Evolutionary conservation across 2,888 invertebrate genomes (phyloP), one percentile per base, ranked within the genome.

Genomic region (Nomada flava): DNA sequence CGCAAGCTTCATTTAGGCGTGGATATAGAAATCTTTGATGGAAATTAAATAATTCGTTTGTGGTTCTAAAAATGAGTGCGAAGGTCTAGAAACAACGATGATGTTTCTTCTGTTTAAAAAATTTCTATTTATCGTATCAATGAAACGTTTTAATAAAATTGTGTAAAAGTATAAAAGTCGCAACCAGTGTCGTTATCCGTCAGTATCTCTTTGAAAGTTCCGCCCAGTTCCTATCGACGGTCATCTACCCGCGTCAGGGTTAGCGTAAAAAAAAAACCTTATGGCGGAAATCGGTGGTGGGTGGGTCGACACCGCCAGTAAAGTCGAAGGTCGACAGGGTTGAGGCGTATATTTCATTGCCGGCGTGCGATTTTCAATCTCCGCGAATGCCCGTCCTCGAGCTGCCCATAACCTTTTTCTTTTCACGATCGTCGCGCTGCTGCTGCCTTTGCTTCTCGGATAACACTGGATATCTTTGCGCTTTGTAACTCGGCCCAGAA

Each of bases 281-380:
- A 64, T 20, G 64, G 55, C 53, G 29, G 36, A 42, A 67, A 67
- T 47, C 53, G 44, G 26, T 5, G 23, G 18, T n/a, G 53, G 42
- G 42, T 52, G 3, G 65, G 10, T 36, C 29, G 60, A 70, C 60
- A 59, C 36, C 10, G 36, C 20, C 47, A 50, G 64, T 59, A 69
- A 69, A 79, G 42, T 53, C 70, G 79, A 62, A 60, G 70, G 44
- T 65, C 64, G 65, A 57, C 55, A 13, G 57, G 42, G 50, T 52
- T 36, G 50, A 50, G 57, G 69, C 44, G 65, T 70, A 65, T 70
- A 59, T 79, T 79, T 79, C 79, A 77, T 64, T 52, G 65, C 52
- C 64, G 74, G 52, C 53, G 60, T 36, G 76, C 63, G 82, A 82
- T 82, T 81, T 82, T 82, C 82, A 82, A 82, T 82, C 71, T 82